phyloP scores from a whole-genome alignment of 2,797 vertebrate genomes.

The Zalophus californianus region DNA sequence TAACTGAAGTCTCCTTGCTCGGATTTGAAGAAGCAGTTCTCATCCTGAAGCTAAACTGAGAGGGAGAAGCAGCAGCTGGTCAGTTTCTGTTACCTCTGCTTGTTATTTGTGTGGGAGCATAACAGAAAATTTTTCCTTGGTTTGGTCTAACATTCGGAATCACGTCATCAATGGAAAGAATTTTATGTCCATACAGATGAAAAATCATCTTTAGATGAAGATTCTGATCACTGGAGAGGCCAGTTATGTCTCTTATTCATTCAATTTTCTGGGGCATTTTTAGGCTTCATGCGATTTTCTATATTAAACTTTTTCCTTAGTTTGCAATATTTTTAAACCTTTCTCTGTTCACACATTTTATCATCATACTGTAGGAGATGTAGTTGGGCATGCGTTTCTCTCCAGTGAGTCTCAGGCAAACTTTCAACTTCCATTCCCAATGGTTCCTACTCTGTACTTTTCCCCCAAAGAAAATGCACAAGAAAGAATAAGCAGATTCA shows the following conservation, averaged over 20 bases:
- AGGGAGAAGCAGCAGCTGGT: neutral
- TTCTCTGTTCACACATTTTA: neutral
- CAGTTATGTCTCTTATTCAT: conserved; percentile 29
- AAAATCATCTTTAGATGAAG: neutral
- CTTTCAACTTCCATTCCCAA: conserved; percentile 23
- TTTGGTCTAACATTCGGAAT: neutral
- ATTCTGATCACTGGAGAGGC: neutral
- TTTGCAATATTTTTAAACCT: neutral
- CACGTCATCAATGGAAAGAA: neutral
- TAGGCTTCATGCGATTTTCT: neutral
- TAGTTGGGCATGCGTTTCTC: neutral
- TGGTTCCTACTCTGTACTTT: neutral
- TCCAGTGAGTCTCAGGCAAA: neutral
- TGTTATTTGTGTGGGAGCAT: neutral
- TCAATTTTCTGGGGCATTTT: neutral
- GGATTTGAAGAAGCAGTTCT: neutral
- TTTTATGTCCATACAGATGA: neutral
- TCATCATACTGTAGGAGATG: neutral
- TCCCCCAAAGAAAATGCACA: neutral
- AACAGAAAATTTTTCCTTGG: neutral
- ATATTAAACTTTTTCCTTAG: conserved; percentile 6
- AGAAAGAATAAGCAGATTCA: neutral
- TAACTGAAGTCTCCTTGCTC: neutral
- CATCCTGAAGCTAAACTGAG: neutral
- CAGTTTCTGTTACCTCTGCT: neutral